phyloP scores from a whole-genome alignment of 2,888 invertebrate species.

The Autographa pulchrina region DNA sequence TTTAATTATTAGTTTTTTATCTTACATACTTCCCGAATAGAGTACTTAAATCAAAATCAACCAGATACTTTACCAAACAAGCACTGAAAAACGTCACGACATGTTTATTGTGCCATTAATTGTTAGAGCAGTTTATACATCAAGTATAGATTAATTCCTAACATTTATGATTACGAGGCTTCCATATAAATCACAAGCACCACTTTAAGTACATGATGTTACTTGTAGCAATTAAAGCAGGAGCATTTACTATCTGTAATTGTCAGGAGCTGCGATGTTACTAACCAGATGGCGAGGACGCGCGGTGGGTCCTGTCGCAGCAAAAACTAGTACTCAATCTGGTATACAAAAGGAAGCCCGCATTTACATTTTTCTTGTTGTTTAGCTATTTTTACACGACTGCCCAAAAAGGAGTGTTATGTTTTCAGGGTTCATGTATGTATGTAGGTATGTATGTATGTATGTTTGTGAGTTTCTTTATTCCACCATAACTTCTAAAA shows the following conservation, averaged over 20 bases:
- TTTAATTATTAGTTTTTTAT: no score
- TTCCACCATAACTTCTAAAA: no score
- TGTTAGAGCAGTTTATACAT: not conserved
- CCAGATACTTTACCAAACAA: not conserved
- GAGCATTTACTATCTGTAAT: conserved; percentile 77
- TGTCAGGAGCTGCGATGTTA: conserved; percentile 82
- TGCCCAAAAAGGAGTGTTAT: no score
- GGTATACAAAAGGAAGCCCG: conserved; percentile 46
- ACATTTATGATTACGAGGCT: conserved; percentile 34
- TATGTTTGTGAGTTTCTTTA: no score
- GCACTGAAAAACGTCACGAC: not conserved
- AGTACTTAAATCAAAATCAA: not conserved
- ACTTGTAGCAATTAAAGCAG: conserved; percentile 66
- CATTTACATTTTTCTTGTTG: conserved; percentile 32
- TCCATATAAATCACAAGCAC: conserved; percentile 65
- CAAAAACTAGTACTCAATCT: conserved; percentile 68
- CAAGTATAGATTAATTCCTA: conserved; percentile 18
- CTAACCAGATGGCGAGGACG: conserved; percentile 83
- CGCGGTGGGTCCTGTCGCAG: conserved; percentile 81
- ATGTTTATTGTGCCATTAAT: not conserved
- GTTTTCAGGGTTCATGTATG: no score
- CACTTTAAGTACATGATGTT: conserved; percentile 59
- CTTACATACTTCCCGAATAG: not conserved
- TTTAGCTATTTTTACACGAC: not conserved
- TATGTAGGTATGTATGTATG: no score